A percentile compares a stretch with the other conserved stretches of the same genome.
phyloP scores from a whole-genome alignment of 2,797 vertebrate genomes.

The Naso thynnoides region DNA sequence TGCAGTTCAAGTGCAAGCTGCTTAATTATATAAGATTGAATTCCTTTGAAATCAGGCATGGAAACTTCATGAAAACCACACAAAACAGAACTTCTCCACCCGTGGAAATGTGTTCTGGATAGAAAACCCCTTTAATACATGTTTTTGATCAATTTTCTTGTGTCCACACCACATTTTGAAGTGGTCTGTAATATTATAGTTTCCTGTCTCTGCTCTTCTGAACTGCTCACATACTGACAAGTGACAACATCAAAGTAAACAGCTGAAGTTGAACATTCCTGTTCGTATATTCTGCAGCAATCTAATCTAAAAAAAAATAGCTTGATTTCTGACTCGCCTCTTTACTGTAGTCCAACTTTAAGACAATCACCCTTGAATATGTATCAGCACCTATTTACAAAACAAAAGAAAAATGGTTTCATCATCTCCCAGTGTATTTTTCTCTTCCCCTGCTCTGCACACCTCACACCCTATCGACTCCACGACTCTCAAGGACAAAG shows the following conservation, averaged over 20 bases:
- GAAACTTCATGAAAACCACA: too few relatives aligned
- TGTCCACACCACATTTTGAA: background rate
- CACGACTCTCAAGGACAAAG: constrained; percentile 73
- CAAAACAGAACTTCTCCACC: background rate
- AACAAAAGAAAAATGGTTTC: constrained; percentile 14
- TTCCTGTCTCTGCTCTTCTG: background rate
- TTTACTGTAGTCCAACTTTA: background rate
- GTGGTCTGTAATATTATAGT: background rate
- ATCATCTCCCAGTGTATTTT: constrained; percentile 20
- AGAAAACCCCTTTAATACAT: background rate
- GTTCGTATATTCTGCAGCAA: background rate
- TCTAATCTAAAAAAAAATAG: background rate
- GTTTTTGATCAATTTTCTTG: background rate
- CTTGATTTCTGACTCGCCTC: background rate
- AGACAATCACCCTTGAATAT: constrained; percentile 2
- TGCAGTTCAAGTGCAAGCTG: background rate
- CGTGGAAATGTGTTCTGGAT: constrained; percentile 2
- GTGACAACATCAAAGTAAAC: background rate
- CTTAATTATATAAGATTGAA: background rate
- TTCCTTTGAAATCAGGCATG: background rate
- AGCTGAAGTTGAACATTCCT: background rate
- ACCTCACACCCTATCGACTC: constrained; percentile 45
- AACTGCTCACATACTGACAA: background rate
- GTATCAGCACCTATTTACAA: constrained; percentile 4
- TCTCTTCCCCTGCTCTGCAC: constrained; percentile 38